Percentiles rank a stretch among this genome's conserved stretches.
Conservation (phyloP, 2,113 vertebrate species). For the Phaethon lepturus region DNA sequence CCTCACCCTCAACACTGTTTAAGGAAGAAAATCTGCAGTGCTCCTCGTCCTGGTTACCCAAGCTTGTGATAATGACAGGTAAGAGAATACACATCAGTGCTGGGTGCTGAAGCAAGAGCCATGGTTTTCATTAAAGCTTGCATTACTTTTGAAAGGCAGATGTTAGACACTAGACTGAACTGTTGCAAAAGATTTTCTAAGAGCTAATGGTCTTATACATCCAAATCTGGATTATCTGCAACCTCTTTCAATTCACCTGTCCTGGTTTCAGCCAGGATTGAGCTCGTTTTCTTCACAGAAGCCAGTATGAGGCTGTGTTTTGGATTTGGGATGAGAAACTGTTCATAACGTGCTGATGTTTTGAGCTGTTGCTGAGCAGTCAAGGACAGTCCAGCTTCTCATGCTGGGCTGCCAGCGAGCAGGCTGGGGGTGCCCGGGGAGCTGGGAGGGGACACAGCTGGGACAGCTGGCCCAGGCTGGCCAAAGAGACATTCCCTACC, state of each 20-base stretch:
- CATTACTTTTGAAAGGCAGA: neutral
- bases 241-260: neutral
- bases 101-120: neutral
- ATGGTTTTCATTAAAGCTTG: neutral
- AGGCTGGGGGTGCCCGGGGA: too few relatives aligned
- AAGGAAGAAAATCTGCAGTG: neutral
- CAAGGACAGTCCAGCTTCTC: too few relatives aligned
- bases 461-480: too few relatives aligned
- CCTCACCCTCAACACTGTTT: neutral
- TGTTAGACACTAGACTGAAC: neutral
- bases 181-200: neutral
- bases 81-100: neutral
- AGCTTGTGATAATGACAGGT: neutral
- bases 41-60: neutral
- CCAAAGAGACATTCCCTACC: too few relatives aligned
- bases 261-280: too few relatives aligned
- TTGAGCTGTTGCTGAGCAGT: too few relatives aligned
- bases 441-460: too few relatives aligned
- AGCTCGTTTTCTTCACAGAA: too few relatives aligned
- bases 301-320: too few relatives aligned
- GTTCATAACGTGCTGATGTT: too few relatives aligned
- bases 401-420: too few relatives aligned
- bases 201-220: neutral
- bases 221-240: neutral
- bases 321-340: too few relatives aligned